Conservation (phyloP, 64 coral and sea anemone genomes). For the Pachyseris speciosa region DNA sequence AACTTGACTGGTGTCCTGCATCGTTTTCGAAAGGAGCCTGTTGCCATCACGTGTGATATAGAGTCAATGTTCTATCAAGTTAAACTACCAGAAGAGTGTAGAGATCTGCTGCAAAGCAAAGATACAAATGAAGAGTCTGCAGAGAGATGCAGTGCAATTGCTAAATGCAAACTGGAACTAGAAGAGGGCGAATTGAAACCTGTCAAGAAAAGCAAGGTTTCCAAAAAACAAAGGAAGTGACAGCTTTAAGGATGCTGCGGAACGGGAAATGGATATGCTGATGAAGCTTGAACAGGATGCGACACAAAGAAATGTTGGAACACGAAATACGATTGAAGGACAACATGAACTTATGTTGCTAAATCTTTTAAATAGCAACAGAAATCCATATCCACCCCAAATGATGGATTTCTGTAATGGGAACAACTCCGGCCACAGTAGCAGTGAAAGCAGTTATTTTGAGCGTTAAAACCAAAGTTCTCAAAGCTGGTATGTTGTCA, state of each 20-base stretch:
- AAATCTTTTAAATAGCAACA: constrained; percentile 21
- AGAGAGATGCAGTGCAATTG: constrained; percentile 15
- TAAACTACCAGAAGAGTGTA: too few species aligned
- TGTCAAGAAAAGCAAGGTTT: constrained; percentile 43
- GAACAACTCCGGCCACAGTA: constrained; percentile 15
- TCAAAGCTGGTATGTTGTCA: neutral
- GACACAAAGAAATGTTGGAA: constrained; percentile 51
- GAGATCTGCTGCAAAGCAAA: constrained; percentile 1
- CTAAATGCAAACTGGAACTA: constrained; percentile 26
- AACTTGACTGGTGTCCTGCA: too few species aligned
- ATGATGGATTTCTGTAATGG: constrained; percentile 23
- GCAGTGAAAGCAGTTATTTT: constrained; percentile 33
- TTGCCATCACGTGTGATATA: too few species aligned
- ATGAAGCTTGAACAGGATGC: constrained; percentile 47
- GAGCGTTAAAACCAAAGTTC: constrained; percentile 13
- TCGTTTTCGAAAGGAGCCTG: too few species aligned
- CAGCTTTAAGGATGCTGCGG: constrained; percentile 18
- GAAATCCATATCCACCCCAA: constrained; percentile 35
- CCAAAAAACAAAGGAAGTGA: constrained; percentile 7
- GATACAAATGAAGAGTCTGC: constrained; percentile 7
- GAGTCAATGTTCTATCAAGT: too few species aligned
- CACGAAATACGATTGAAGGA: constrained; percentile 39
- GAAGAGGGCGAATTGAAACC: constrained; percentile 13
- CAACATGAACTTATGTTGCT: constrained; percentile 31
- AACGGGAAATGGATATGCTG: constrained; percentile 35